These are phyloP conservation scores for Hydra vulgaris DNA, from an alignment of 30 jellyfish, hydroid and myxozoan species.

Conservation along the genomic window DNA sequence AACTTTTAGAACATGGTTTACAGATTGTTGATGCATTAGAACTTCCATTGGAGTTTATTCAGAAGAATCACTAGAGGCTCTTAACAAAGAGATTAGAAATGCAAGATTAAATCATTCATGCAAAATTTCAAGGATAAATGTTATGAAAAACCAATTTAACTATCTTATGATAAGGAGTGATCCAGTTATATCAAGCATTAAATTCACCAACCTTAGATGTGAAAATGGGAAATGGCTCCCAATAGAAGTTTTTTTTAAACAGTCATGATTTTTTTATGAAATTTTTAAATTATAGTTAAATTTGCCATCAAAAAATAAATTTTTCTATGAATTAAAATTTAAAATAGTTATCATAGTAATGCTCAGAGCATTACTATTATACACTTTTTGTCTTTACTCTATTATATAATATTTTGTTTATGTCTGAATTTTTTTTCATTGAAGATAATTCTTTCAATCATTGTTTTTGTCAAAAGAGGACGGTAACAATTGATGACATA, in stretches of 20 bases:
- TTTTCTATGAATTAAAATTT: no score
- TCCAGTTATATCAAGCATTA: neutral
- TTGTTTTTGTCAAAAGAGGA: no score
- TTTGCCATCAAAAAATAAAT: no score
- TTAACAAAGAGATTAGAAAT: neutral
- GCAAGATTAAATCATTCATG: neutral
- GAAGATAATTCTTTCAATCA: no score
- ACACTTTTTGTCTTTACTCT: neutral
- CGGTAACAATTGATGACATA: no score
- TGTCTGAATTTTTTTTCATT: no score
- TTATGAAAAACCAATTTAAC: neutral
- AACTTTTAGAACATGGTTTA: neutral
- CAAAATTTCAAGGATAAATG: neutral
- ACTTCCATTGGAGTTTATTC: neutral
- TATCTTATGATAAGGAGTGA: neutral
- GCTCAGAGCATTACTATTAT: no score
- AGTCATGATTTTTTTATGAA: neutral
- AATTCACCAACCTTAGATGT: neutral
- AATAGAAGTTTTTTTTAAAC: neutral
- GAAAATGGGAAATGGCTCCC: neutral
- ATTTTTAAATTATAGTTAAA: no score
- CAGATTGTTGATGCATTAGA: neutral
- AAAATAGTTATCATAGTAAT: no score
- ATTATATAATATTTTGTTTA: no score
- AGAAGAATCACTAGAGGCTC: neutral